Percentiles rank a stretch among this genome's conserved stretches.
Conservation (phyloP, 2,113 vertebrate species). For the Scartelaos histophorus region DNA sequence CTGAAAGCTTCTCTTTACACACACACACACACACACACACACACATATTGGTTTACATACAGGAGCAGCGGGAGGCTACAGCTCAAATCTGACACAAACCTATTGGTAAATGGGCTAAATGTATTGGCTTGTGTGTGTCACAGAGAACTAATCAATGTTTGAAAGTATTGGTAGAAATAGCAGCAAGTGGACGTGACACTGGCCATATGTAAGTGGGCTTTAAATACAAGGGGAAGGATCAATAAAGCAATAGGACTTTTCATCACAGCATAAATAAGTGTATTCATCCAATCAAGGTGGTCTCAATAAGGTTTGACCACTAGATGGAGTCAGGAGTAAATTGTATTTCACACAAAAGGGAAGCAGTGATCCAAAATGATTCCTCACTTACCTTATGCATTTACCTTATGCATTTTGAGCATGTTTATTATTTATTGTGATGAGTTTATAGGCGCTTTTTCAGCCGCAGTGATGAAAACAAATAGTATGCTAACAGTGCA, state of each 20-base stretch:
- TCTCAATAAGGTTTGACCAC: no score
- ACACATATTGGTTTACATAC: slow-evolving; percentile 7
- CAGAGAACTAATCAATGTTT: background rate
- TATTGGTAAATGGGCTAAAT: slow-evolving; percentile 17
- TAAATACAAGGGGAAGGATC: background rate
- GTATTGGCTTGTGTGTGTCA: slow-evolving; percentile 1
- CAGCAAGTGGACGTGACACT: background rate
- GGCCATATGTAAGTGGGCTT: background rate
- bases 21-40: slow-evolving; percentile 9
- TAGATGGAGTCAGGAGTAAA: no score
- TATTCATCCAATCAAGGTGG: background rate
- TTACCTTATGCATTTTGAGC: no score
- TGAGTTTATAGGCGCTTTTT: no score
- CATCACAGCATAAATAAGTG: background rate
- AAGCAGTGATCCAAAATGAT: no score
- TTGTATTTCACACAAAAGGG: no score
- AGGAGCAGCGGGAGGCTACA: slow-evolving; percentile 2
- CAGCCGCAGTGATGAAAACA: no score
- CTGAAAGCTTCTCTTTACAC: slow-evolving; percentile 16
- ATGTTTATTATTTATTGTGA: no score
- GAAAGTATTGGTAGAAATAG: background rate
- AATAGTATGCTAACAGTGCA: no score
- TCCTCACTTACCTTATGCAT: no score
- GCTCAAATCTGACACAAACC: background rate
- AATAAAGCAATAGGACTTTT: background rate